These are phyloP conservation scores for Melanerpes aurifrons DNA, from an alignment of 2,113 vertebrate species.

Conservation along the genomic window DNA sequence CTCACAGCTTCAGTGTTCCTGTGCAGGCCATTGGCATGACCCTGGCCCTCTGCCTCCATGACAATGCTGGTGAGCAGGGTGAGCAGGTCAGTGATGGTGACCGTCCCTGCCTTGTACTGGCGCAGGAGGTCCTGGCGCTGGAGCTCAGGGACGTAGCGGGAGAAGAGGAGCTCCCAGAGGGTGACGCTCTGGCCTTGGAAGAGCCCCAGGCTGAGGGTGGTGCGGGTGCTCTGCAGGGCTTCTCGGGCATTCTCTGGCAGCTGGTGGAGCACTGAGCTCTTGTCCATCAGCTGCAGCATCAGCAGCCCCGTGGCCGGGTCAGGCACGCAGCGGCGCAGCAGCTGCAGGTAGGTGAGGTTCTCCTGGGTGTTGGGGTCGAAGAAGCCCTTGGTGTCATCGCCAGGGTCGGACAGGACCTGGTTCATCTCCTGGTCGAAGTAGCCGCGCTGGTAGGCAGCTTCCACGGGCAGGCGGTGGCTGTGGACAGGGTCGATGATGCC, in stretches of 20 bases:
- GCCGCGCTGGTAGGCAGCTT: background rate
- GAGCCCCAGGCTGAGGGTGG: background rate
- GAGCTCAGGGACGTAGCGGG: conserved; percentile 57
- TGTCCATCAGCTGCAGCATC: background rate
- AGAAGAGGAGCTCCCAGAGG: conserved; percentile 1
- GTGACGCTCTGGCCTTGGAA: conserved; percentile 36
- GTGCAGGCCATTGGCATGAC: background rate
- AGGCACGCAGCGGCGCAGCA: conserved; percentile 73
- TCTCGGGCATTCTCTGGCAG: background rate
- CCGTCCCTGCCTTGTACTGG: background rate
- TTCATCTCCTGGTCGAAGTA: conserved; percentile 29
- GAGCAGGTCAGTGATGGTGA: background rate
- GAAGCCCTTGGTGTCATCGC: conserved; percentile 85
- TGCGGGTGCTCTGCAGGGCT: background rate
- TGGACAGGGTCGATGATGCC: conserved; percentile 80
- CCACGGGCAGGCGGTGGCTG: conserved; percentile 77
- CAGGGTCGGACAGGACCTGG: conserved; percentile 34
- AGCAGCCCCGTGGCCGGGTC: conserved; percentile 58
- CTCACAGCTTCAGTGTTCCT: too few species aligned
- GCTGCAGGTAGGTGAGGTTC: conserved; percentile 77
- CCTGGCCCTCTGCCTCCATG: background rate
- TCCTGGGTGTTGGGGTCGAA: conserved; percentile 83
- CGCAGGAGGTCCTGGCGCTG: background rate
- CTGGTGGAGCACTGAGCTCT: background rate
- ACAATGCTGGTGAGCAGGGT: background rate